Conservation (phyloP, 2,113 vertebrate genomes). For the Menura novaehollandiae region DNA sequence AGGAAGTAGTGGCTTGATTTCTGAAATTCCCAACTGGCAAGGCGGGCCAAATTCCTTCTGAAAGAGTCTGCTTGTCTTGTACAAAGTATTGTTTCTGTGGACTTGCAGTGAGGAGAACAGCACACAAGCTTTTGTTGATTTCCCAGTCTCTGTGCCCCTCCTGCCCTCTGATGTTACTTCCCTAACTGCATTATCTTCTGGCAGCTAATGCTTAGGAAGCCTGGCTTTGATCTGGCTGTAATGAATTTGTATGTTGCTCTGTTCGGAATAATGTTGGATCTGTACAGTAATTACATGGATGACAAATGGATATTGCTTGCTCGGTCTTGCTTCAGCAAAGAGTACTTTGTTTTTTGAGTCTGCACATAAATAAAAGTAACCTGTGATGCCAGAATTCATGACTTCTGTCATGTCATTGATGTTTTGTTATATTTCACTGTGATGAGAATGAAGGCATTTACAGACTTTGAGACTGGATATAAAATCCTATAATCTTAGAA, state of each 20-base stretch:
- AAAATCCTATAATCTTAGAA: neutral
- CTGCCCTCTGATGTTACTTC: neutral
- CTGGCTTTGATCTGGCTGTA: neutral
- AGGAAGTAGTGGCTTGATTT: neutral
- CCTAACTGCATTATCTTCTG: neutral
- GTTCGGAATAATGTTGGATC: neutral
- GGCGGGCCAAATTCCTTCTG: neutral
- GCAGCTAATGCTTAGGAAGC: neutral
- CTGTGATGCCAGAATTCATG: neutral
- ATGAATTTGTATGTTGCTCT: neutral
- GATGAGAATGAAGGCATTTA: neutral
- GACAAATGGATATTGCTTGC: neutral
- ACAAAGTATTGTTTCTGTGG: neutral
- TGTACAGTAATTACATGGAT: neutral
- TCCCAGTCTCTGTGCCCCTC: neutral
- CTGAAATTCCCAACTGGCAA: neutral
- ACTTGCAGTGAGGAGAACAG: neutral
- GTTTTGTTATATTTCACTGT: neutral
- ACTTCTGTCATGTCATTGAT: neutral
- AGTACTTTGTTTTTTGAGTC: neutral
- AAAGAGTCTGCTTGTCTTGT: neutral
- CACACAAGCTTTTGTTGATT: neutral
- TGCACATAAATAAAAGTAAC: neutral
- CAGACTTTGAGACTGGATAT: neutral
- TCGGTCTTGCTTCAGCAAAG: neutral